Percentiles rank a stretch among this genome's conserved stretches.
Conservation (phyloP, 2,888 invertebrate species). For the Xanthia icteritia region DNA sequence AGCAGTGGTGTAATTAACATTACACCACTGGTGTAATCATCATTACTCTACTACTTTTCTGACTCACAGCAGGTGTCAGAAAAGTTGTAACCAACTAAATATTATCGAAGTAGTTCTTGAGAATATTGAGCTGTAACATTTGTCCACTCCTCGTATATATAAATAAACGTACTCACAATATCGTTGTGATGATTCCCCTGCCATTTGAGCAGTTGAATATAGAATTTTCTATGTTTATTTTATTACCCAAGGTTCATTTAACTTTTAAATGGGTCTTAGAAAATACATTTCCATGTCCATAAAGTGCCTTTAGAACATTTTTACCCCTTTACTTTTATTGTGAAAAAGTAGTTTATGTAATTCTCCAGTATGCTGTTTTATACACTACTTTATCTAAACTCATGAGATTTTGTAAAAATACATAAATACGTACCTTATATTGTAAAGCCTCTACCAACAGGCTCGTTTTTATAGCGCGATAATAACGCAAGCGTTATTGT, state of each 20-base stretch:
- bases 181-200: slow-evolving; percentile 29
- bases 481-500: too few relatives aligned
- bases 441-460: too few relatives aligned
- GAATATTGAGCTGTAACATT: not conserved
- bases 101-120: not conserved
- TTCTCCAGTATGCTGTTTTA: too few relatives aligned
- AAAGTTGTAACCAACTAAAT: not conserved
- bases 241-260: slow-evolving; percentile 27
- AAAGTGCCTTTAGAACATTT: not conserved
- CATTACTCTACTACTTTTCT: not conserved
- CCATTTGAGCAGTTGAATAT: slow-evolving; percentile 16
- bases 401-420: not conserved
- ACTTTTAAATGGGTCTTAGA: slow-evolving; percentile 12
- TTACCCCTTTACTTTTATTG: not conserved
- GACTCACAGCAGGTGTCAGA: too few relatives aligned
- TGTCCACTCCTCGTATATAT: not conserved
- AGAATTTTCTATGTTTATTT: slow-evolving; percentile 48
- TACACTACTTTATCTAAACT: not conserved
- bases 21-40: not conserved
- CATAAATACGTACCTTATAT: not conserved
- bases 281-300: slow-evolving; percentile 16
- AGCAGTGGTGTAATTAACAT: not conserved
- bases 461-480: too few relatives aligned
- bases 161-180: slow-evolving; percentile 17
- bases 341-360: not conserved